phyloP scores from a whole-genome alignment of 2,888 invertebrate genomes.

The Xylocampa areola region DNA sequence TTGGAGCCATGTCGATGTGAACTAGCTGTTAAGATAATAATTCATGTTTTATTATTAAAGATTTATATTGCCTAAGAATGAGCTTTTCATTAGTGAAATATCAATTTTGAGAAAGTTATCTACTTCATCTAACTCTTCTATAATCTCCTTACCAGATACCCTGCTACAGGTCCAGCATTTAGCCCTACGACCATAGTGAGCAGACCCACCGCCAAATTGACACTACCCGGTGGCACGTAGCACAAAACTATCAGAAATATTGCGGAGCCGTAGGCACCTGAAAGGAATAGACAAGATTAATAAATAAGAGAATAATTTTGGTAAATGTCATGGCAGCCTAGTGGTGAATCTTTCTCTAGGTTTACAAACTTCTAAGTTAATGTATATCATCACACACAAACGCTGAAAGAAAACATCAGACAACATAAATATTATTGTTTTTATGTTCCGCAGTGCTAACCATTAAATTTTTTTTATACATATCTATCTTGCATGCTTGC shows the following conservation, averaged over 20 bases:
- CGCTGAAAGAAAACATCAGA: too few relatives aligned
- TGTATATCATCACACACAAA: too few relatives aligned
- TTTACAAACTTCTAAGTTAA: too few relatives aligned
- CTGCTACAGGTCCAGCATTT: slow-evolving; percentile 93
- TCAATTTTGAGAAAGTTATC: too few relatives aligned
- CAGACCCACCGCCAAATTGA: slow-evolving; percentile 90
- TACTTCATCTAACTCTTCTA: slow-evolving; percentile 9
- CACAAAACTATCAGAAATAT: slow-evolving; percentile 91
- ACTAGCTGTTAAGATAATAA: slow-evolving; percentile 92
- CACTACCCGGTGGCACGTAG: slow-evolving; percentile 83
- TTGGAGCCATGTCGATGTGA: slow-evolving; percentile 95
- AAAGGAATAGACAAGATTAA: background rate
- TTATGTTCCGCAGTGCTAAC: too few relatives aligned
- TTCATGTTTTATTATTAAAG: too few relatives aligned
- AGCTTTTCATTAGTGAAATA: too few relatives aligned
- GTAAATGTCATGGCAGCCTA: background rate
- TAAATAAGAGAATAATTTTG: background rate
- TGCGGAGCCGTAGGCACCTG: slow-evolving; percentile 92
- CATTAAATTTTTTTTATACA: too few relatives aligned
- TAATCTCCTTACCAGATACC: slow-evolving; percentile 88
- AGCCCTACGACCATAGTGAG: slow-evolving; percentile 92
- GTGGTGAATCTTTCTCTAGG: too few relatives aligned
- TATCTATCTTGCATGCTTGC: too few relatives aligned
- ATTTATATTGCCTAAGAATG: too few relatives aligned
- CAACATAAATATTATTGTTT: too few relatives aligned